A percentile compares a stretch with the other conserved stretches of the same genome.
Evolutionary conservation across 2,888 invertebrate genomes (phyloP).

Genomic region (Noctua comes): DNA sequence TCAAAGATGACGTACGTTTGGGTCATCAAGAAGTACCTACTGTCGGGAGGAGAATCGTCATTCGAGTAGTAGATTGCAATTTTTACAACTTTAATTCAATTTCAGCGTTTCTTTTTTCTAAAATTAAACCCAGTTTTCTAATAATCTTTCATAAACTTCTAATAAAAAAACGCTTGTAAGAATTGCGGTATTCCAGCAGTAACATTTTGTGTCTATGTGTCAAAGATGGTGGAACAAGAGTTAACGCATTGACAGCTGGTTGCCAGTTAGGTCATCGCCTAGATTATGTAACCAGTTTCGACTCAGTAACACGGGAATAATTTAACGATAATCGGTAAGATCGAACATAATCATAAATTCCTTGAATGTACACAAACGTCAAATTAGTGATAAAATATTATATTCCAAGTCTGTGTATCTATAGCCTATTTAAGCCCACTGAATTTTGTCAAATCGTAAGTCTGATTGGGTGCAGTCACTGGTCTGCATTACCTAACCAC

Average conservation of each 20-base stretch:
- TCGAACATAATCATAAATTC: conserved; percentile 44
- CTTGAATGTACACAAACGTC: conserved; percentile 26
- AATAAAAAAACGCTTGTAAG: background rate
- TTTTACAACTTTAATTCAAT: background rate
- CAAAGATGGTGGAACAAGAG: conserved; percentile 11
- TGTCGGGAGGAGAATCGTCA: background rate
- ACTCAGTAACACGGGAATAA: conserved; percentile 32
- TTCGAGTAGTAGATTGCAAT: background rate
- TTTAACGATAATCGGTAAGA: conserved; percentile 38
- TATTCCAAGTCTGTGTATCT: background rate
- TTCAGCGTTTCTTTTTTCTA: background rate
- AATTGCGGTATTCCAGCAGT: background rate
- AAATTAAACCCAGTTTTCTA: background rate
- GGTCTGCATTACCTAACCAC: background rate
- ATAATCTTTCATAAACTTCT: background rate
- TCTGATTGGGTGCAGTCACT: background rate
- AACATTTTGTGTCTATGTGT: background rate
- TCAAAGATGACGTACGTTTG: background rate
- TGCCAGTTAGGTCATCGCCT: conserved; percentile 33
- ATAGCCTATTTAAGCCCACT: background rate
- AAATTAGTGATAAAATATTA: conserved; percentile 48
- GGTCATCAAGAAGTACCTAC: background rate
- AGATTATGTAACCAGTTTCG: conserved; percentile 35
- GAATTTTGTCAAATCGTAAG: background rate
- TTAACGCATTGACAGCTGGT: conserved; percentile 14